Evolutionary conservation across 2,113 vertebrate species (phyloP).

Genomic region (Caranx ignobilis): DNA sequence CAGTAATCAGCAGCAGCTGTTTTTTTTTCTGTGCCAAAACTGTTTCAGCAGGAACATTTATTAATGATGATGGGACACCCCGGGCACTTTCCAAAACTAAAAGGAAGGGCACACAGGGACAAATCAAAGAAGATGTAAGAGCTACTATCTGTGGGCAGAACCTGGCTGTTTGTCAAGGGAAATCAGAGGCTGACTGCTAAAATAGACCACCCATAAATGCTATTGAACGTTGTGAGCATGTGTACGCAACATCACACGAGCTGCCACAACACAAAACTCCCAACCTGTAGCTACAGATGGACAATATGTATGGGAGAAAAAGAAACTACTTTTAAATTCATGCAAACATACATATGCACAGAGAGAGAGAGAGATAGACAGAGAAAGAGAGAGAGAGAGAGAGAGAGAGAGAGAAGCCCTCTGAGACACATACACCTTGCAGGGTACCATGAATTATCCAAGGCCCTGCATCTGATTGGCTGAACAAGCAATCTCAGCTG

Average conservation of each 20-base stretch:
- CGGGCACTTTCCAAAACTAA: constrained; percentile 73
- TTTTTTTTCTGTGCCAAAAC: constrained; percentile 50
- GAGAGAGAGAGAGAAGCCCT: constrained; percentile 15
- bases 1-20: constrained; percentile 46
- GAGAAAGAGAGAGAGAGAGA: not conserved
- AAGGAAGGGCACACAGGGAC: constrained; percentile 62
- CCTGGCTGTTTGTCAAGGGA: constrained; percentile 41
- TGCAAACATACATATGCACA: constrained; percentile 12
- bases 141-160: constrained; percentile 29
- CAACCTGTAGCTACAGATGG: constrained; percentile 22
- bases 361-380: not conserved
- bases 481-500: constrained; percentile 72
- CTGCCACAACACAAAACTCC: constrained; percentile 3
- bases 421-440: constrained; percentile 48
- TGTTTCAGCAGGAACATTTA: constrained; percentile 62
- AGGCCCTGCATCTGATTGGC: constrained; percentile 73
- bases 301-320: not conserved
- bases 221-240: not conserved
- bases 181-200: constrained; percentile 34
- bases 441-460: constrained; percentile 83
- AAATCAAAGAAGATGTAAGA: constrained; percentile 70
- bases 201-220: constrained; percentile 27
- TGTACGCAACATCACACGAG: not conserved
- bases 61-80: constrained; percentile 70
- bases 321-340: constrained; percentile 5